Conservation (phyloP, 2,113 vertebrate genomes). For the Pelobates fuscus region DNA sequence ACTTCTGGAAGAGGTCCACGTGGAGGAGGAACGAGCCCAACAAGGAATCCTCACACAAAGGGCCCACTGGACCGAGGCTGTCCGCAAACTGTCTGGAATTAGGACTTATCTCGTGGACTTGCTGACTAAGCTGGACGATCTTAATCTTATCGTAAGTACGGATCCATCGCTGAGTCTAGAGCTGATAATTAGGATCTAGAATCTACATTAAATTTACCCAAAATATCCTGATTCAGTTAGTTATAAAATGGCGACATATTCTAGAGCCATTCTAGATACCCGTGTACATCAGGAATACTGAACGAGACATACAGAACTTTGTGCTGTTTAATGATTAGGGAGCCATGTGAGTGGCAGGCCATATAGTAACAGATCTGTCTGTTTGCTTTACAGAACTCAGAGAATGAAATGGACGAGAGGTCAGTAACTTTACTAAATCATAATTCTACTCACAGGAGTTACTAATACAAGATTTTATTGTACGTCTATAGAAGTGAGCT, state of each 20-base stretch:
- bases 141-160: slow-evolving; percentile 80
- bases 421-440: too few species aligned
- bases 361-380: not conserved
- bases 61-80: slow-evolving; percentile 82
- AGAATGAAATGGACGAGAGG: slow-evolving; percentile 36
- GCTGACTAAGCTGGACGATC: slow-evolving; percentile 80
- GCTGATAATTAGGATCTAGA: too few species aligned
- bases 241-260: too few species aligned
- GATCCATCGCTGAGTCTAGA: not conserved
- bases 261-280: too few species aligned
- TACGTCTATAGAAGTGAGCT: too few species aligned
- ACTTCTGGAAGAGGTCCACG: slow-evolving; percentile 82
- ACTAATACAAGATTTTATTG: too few species aligned
- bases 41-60: slow-evolving; percentile 90
- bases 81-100: slow-evolving; percentile 74
- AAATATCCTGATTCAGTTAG: too few species aligned
- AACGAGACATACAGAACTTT: too few species aligned
- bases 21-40: slow-evolving; percentile 84
- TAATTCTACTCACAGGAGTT: too few species aligned
- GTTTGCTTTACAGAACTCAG: slow-evolving; percentile 1
- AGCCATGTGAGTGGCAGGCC: not conserved
- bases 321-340: too few species aligned
- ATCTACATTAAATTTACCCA: too few species aligned
- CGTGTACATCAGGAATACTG: too few species aligned
- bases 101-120: slow-evolving; percentile 80